Evolutionary conservation across 2,113 vertebrate species (phyloP), one percentile per base, ranked within the genome.

Genomic region (Balaeniceps rex): DNA sequence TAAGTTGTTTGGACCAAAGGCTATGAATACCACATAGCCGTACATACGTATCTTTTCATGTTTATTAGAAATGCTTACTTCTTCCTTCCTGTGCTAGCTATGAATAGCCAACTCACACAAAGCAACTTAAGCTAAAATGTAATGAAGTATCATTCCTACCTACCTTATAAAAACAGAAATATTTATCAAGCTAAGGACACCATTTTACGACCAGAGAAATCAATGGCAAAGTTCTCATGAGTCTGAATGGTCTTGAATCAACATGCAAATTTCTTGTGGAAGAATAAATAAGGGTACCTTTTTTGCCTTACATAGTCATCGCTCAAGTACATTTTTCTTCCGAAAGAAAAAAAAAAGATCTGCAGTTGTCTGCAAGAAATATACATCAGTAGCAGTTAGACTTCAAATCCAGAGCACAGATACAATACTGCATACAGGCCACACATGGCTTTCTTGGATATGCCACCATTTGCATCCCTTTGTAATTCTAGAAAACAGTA

Each of bases 331-430:
- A 25, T 76, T 80, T 95, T 96, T 95, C 77, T 93, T 89, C 38
- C 78, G 61, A 92, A 97, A 90, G n/a, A 19, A 88, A 55, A 70
- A 91, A 91, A 60, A 95, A 91, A 63, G 42, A 54, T 63, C 75
- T 96, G 86, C 60, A 71, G 34, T 63, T 28, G 36, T 96, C 78
- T 95, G 75, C 82, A 94, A 96, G 95, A 97, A 87, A 54, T 57
- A 26, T 36, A 55, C 34, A 88, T 94, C 89, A 81, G 70, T 90
- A 92, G 49, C 55, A 96, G 83, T 93, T 80, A 96, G 69, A 46
- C 38, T 83, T 87, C 88, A 93, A 55, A 86, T 83, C 90, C 80
- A 93, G 49, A 96, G 40, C 40, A 72, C 46, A 96, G 63, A 92
- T 93, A 94, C n/a, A 79, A 42, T 40, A 63, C 49, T 44, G 14